Percentiles rank a stretch among this genome's conserved stretches.
Evolutionary conservation across 2,888 invertebrate genomes (phyloP).

Genomic region (Endotricha flammealis): DNA sequence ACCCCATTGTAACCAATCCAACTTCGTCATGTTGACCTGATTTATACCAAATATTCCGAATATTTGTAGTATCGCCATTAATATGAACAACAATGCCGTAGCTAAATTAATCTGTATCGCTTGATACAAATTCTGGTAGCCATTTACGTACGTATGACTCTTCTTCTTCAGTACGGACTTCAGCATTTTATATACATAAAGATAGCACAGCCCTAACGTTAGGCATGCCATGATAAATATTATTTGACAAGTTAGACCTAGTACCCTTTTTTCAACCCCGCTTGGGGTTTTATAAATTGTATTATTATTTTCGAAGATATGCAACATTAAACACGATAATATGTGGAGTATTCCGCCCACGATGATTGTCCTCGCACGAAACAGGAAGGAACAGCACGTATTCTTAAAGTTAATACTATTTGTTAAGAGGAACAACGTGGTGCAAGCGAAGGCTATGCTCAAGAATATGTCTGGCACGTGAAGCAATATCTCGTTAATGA

Average conservation of each 20-base stretch:
- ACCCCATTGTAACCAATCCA: constrained; percentile 94
- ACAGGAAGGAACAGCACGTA: constrained; percentile 82
- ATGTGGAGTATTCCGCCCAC: constrained; percentile 88
- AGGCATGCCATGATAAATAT: constrained; percentile 92
- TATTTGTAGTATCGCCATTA: constrained; percentile 90
- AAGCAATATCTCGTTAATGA: constrained; percentile 88
- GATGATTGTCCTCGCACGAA: constrained; percentile 87
- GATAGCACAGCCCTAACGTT: constrained; percentile 89
- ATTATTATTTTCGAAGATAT: constrained; percentile 84
- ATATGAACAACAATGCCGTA: constrained; percentile 89
- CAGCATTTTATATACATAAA: constrained; percentile 89
- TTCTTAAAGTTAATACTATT: constrained; percentile 87
- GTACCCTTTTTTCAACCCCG: constrained; percentile 77
- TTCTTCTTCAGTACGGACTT: constrained; percentile 86
- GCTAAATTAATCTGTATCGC: constrained; percentile 94
- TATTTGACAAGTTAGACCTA: constrained; percentile 88
- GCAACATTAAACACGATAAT: constrained; percentile 87
- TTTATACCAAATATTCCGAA: constrained; percentile 82
- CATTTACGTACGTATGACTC: constrained; percentile 87
- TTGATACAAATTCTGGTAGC: constrained; percentile 88
- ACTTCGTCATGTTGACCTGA: constrained; percentile 79
- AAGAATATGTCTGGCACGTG: constrained; percentile 92
- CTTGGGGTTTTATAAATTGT: constrained; percentile 64
- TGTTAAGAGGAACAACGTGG: constrained; percentile 90
- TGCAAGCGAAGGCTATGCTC: constrained; percentile 92